phyloP scores from a whole-genome alignment of 1,140 invertebrate genomes.

The Drosophila erecta region DNA sequence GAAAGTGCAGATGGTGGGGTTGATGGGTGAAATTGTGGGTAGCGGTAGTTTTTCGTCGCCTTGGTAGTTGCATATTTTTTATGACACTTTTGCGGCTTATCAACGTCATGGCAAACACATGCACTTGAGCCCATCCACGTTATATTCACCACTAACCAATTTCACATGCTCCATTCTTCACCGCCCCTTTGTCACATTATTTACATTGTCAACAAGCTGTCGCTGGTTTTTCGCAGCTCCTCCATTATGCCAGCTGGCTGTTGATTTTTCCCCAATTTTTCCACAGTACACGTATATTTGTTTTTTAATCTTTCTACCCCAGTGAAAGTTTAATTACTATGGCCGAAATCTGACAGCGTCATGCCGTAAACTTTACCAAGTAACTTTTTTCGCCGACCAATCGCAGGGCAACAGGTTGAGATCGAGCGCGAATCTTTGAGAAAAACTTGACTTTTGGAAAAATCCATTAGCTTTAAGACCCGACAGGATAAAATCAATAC shows the following conservation, averaged over 20 bases:
- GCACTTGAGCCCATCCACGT: conserved; percentile 63
- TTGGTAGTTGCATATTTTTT: conserved; percentile 77
- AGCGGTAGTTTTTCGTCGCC: conserved; percentile 40
- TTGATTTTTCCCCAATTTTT: conserved; percentile 26
- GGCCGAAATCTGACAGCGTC: conserved; percentile 32
- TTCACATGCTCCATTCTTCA: neutral
- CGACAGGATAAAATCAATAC: too few relatives aligned
- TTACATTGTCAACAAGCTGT: conserved; percentile 80
- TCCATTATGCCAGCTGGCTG: conserved; percentile 22
- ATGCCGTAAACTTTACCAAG: conserved; percentile 12
- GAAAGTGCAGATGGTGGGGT: neutral
- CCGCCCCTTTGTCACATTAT: conserved; percentile 52
- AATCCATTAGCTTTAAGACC: too few relatives aligned
- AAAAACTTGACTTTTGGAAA: neutral
- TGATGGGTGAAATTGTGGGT: neutral
- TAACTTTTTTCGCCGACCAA: conserved; percentile 2
- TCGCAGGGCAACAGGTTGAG: conserved; percentile 6
- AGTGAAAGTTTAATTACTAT: conserved; percentile 52
- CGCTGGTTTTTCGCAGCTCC: conserved; percentile 64
- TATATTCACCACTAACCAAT: conserved; percentile 36
- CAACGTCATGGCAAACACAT: conserved; percentile 77
- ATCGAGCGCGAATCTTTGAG: neutral
- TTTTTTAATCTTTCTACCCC: conserved; percentile 3
- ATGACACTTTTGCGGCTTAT: conserved; percentile 82
- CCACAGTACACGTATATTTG: too few relatives aligned